Percentiles rank a stretch among this genome's conserved stretches.
Evolutionary conservation across 2,797 vertebrate genomes (phyloP).

Genomic region (Oophaga sylvatica): DNA sequence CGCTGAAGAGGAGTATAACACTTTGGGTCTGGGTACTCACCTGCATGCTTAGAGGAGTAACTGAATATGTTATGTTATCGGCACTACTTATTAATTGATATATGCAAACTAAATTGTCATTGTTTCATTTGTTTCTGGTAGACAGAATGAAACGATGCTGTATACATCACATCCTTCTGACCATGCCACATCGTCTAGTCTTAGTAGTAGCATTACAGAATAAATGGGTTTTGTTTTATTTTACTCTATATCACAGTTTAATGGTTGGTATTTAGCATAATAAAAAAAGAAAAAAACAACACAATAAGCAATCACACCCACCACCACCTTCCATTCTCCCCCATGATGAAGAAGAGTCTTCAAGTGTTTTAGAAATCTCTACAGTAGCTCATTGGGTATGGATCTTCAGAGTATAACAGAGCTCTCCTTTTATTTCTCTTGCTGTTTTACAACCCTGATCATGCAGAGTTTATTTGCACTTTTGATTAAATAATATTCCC

Average conservation of each 20-base stretch:
- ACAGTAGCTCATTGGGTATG: slow-evolving; percentile 42
- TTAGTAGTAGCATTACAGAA: not conserved
- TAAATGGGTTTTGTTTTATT: not conserved
- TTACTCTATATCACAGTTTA: not conserved
- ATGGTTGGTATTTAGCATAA: not conserved
- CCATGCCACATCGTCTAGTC: not conserved
- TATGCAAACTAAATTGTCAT: not conserved
- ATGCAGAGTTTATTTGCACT: slow-evolving; percentile 55
- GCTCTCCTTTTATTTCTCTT: slow-evolving; percentile 51
- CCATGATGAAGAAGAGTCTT: not conserved
- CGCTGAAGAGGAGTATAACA: not conserved
- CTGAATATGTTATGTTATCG: not conserved
- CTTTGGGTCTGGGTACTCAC: not conserved
- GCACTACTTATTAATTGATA: not conserved
- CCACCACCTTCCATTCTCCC: too few relatives aligned
- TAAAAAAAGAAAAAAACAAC: not conserved
- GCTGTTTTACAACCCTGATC: slow-evolving; percentile 53
- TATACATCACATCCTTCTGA: not conserved
- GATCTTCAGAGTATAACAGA: slow-evolving; percentile 37
- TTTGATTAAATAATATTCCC: slow-evolving; percentile 61
- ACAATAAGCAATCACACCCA: not conserved
- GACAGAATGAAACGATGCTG: not conserved
- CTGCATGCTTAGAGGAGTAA: not conserved
- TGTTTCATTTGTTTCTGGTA: not conserved
- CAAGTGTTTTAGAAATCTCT: slow-evolving; percentile 17